Conservation (phyloP, 2,797 vertebrate genomes). For the Meriones psammophilus region DNA sequence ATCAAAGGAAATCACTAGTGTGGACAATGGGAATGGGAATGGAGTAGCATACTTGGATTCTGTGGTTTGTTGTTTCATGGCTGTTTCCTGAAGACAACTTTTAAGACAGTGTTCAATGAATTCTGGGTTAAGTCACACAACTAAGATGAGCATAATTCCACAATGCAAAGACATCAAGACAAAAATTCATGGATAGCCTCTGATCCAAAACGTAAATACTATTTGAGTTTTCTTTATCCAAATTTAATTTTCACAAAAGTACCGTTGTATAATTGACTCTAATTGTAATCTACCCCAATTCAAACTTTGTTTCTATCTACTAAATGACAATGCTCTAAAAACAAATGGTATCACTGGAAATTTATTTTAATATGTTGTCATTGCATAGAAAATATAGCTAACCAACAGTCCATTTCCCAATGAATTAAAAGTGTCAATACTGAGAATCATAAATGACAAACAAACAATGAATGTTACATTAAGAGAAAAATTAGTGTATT, state of each 20-base stretch:
- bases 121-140: neutral
- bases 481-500: neutral
- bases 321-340: slow-evolving; percentile 5
- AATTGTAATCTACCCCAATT: neutral
- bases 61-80: neutral
- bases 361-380: neutral
- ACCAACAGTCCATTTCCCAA: neutral
- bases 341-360: neutral
- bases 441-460: slow-evolving; percentile 26
- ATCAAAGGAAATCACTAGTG: neutral
- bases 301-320: slow-evolving; percentile 19
- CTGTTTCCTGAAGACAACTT: neutral
- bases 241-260: slow-evolving; percentile 49
- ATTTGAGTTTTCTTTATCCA: neutral
- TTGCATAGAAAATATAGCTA: slow-evolving; percentile 40
- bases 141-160: slow-evolving; percentile 4
- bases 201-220: neutral
- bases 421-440: neutral
- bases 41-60: neutral
- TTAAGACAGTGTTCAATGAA: neutral
- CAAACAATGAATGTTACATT: slow-evolving; percentile 19
- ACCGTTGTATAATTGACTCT: neutral
- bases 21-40: neutral
- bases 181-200: neutral
- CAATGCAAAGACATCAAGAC: neutral